Percentiles rank a stretch among this genome's conserved stretches.
Conservation (phyloP, 2,888 invertebrate genomes). For the Epistrophella euchroma region DNA sequence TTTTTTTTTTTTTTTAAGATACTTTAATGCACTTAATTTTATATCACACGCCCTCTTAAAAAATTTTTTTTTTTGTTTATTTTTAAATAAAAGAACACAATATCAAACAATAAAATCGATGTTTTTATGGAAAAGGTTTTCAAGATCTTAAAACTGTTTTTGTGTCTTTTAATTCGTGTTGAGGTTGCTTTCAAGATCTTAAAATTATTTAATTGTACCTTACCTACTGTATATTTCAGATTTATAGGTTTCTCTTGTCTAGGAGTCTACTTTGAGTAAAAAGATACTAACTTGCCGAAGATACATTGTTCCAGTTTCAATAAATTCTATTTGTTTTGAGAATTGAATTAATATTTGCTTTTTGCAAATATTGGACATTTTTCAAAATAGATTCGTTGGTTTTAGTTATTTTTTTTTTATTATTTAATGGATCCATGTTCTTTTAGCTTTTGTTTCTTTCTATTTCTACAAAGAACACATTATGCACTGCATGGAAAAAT, state of each 20-base stretch:
- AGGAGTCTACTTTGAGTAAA: background rate
- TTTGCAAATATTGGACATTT: slow-evolving; percentile 56
- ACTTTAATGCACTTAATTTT: slow-evolving; percentile 25
- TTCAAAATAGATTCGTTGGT: slow-evolving; percentile 52
- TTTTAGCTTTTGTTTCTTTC: background rate
- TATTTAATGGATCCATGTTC: slow-evolving; percentile 46
- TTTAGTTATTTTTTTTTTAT: slow-evolving; percentile 9
- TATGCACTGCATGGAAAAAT: slow-evolving; percentile 24
- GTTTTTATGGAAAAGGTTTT: slow-evolving; percentile 9
- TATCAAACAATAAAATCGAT: slow-evolving; percentile 3
- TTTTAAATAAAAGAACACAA: slow-evolving; percentile 5
- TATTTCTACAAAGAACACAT: background rate
- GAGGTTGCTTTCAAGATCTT: slow-evolving; percentile 4
- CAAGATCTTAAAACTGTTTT: background rate
- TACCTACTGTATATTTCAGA: background rate
- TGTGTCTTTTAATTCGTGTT: background rate
- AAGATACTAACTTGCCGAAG: slow-evolving; percentile 27
- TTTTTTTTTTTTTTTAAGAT: slow-evolving; percentile 37
- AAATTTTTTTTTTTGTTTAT: slow-evolving; percentile 16
- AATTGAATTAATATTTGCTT: slow-evolving; percentile 51
- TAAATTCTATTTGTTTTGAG: slow-evolving; percentile 48
- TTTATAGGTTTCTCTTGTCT: background rate
- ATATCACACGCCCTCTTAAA: slow-evolving; percentile 51
- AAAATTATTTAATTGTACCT: background rate
- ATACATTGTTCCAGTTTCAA: slow-evolving; percentile 16